Base-by-base conservation (phyloP, 2,113 vertebrate genomes). In the Todiramphus chloris region DNA sequence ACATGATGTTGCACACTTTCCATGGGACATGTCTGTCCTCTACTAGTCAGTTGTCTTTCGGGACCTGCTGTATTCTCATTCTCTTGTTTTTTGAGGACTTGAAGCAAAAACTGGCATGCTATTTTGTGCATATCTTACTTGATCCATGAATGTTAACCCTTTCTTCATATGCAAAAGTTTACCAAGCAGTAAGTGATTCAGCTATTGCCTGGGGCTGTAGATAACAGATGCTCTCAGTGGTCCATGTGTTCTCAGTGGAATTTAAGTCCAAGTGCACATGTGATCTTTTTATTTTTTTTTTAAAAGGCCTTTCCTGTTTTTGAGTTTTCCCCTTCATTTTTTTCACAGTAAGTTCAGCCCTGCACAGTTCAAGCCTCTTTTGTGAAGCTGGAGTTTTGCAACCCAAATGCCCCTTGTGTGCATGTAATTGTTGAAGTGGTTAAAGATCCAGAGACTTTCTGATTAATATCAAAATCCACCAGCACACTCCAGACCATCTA, bases 201-300 rank as follows among this genome's bases (percentile, higher is more conserved):
- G 51, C 28, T 87, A 55, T 80, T 96, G 93, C 95, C 87, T 87
- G 74, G 67, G 82, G 84, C 90, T 74, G 75, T 77, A 88, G 81
- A 70, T 90, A 91, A 76, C 93, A 96, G 84, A 91, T 96, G 93
- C 68, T 95, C 44, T 94, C 74, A 94, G 58, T 85, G 70, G 93
- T 84, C 84, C 67, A 11, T 89, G 70, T 94, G 69, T 75, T 91
- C 66, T 92, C 77, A 41, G 69, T 2, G 16, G 80, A 84, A 72
- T 84, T 89, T 73, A 89, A 95, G 67, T 67, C 63, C 74, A 82
- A 95, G 59, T 51, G 41, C 67, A 55, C 59, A 85, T 37, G 41
- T 2, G 2, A 31, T 73, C 31, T 95, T 41, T 41, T 41, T 41
- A 13, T 41, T 41, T 41, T 41, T 41, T 41, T 41, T 41, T 91